These are phyloP conservation scores for Meloidogyne exigua DNA, from an alignment of 1,140 invertebrate genomes.

Conservation along the genomic window DNA sequence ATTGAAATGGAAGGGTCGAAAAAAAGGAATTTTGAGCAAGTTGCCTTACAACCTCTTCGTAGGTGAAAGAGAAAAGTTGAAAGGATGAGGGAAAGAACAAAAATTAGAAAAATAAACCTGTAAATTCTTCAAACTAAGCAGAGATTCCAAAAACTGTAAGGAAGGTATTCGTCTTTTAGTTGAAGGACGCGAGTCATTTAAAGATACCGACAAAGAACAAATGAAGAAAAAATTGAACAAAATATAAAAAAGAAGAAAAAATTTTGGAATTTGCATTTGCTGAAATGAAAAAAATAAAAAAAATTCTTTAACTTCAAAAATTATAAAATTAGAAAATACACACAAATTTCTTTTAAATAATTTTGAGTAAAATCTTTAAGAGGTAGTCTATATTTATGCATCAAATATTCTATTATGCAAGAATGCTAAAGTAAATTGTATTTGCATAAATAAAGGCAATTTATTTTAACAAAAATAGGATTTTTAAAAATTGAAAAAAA, in stretches of 20 bases:
- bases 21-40: too few species aligned
- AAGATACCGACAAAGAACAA: not conserved
- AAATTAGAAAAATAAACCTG: constrained; percentile 24
- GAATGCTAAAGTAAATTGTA: not conserved
- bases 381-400: not conserved
- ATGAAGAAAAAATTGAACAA: not conserved
- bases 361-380: not conserved
- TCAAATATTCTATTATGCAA: constrained; percentile 5
- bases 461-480: not conserved
- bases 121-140: constrained; percentile 39
- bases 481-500: not conserved
- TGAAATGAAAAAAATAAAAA: not conserved
- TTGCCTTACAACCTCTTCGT: too few species aligned
- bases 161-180: constrained; percentile 15
- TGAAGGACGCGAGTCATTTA: not conserved
- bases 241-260: not conserved
- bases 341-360: not conserved
- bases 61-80: too few species aligned
- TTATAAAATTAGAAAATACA: not conserved
- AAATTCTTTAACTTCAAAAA: not conserved
- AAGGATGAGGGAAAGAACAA: too few species aligned
- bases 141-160: constrained; percentile 40
- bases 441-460: constrained; percentile 1
- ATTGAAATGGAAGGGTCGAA: too few species aligned
- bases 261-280: not conserved